Evolutionary conservation across 2,888 invertebrate genomes (phyloP), one percentile per base, ranked within the genome.

Genomic region (Ichneumoninae sp.): DNA sequence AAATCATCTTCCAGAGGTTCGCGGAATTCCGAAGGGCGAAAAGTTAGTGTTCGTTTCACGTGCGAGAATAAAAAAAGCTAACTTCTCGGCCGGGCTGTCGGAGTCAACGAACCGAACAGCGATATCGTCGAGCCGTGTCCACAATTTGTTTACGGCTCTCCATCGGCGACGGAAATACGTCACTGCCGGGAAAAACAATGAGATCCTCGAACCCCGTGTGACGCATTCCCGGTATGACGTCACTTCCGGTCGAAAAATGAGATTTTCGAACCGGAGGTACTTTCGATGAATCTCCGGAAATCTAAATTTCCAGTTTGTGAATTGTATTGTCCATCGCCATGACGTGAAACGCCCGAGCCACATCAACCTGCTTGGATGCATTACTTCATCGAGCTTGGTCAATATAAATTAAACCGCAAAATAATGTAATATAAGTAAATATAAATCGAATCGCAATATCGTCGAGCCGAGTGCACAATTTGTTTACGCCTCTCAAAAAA

Each of bases 71-170:
- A 62, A 71, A 57, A 22, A 60, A 36, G n/a, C 19, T 13, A 75
- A 70, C 44, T 0, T 13, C n/a, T 22, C 62, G 47, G 50, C 10
- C 13, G 22, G 8, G n/a, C 54, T 16, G 7, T 71, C 44, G 50
- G 68, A 57, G 71, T 80, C 83, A 83, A 83, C 71, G 83, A 83
- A 76, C 80, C 33, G 52, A 57, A 44, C 26, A 22, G 60, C 68
- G 65, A 16, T 47, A 22, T 71, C 80, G 65, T 66, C 47, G 65
- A 57, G 65, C 57, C 47, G 57, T 50, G 69, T 66, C 54, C 54
- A 16, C 71, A 71, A 80, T 83, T 80, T 76, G 50, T 75, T 80
- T 79, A 68, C 75, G 54, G 50, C 44, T 54, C 40, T 77, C 72
- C 50, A 60, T 47, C 57, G 62, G 30, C 69, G 33, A 19, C 62